phyloP scores from a whole-genome alignment of 2,888 invertebrate genomes.

The Cephus rjabovi region DNA sequence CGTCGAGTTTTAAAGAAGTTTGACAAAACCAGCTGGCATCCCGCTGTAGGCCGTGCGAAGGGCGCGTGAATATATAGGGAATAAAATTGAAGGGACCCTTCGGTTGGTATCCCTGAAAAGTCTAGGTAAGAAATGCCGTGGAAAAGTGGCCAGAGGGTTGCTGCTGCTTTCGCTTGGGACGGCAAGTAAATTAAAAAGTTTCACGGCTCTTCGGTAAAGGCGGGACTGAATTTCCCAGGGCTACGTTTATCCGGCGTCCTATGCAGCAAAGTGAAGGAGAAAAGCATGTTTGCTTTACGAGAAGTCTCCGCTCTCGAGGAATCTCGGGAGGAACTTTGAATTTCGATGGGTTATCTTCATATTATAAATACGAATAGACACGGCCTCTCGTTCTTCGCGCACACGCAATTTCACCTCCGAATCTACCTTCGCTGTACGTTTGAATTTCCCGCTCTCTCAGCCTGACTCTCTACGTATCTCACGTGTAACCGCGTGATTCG shows the following conservation, averaged over 20 bases:
- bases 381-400: background rate
- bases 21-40: background rate
- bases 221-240: background rate
- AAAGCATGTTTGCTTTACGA: background rate
- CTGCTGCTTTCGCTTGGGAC: background rate
- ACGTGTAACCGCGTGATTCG: background rate
- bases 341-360: background rate
- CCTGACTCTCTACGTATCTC: background rate
- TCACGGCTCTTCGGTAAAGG: background rate
- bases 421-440: background rate
- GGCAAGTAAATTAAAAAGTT: slow-evolving; percentile 6
- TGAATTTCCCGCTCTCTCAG: background rate
- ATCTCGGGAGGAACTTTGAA: background rate
- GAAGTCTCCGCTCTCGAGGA: background rate
- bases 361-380: background rate
- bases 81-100: background rate
- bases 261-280: background rate
- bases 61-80: background rate
- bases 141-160: background rate
- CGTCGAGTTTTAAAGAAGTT: background rate
- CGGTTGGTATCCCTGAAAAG: background rate
- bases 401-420: background rate
- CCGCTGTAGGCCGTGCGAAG: background rate
- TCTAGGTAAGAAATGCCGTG: background rate
- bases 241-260: background rate